phyloP scores from a whole-genome alignment of 2,797 vertebrate species.

The Mus minutoides region DNA sequence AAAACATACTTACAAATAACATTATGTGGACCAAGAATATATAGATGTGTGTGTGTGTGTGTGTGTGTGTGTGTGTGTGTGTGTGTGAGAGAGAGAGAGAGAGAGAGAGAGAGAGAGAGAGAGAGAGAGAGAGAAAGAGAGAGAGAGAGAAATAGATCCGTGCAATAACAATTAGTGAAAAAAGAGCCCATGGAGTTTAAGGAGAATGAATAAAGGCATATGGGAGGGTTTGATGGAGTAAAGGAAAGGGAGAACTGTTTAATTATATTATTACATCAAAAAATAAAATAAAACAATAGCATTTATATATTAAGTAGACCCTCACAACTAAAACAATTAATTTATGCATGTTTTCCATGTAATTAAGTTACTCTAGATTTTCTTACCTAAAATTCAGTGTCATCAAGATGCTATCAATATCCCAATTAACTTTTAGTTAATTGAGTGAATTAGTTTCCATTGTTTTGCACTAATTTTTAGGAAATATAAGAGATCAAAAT shows the following conservation, averaged over 20 bases:
- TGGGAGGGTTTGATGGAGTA: not conserved
- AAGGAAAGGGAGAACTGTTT: not conserved
- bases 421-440: not conserved
- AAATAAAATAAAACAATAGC: not conserved
- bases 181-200: not conserved
- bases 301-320: not conserved
- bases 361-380: slow-evolving; percentile 4
- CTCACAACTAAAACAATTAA: not conserved
- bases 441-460: not conserved
- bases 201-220: not conserved
- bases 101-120: too few species aligned
- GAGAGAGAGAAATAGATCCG: too few species aligned
- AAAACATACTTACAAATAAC: not conserved
- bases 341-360: not conserved
- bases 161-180: not conserved
- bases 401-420: not conserved
- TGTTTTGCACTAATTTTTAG: not conserved
- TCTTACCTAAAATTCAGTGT: not conserved
- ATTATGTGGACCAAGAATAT: not conserved
- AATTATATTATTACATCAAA: not conserved
- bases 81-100: too few species aligned
- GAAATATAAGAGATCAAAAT: not conserved
- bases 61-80: too few species aligned
- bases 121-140: too few species aligned
- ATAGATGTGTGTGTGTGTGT: too few species aligned